Base-by-base conservation (phyloP, 2,113 vertebrate species). In the Tyrannus savana region DNA sequence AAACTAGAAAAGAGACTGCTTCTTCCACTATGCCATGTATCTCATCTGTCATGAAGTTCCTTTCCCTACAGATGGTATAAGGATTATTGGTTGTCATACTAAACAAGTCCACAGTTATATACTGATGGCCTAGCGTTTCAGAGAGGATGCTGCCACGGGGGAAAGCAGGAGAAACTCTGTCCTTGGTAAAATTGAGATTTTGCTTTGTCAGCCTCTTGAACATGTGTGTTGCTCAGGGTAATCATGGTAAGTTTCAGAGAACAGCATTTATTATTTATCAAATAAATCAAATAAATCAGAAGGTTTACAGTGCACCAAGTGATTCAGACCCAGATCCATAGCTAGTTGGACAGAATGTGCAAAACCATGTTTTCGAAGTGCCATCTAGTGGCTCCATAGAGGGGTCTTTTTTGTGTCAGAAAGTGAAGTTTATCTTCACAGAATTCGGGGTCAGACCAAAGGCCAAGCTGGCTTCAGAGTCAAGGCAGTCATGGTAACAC, bases 351-450 rank as follows among this genome's bases (percentile, higher is more conserved):
- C 30, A 16, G 13, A 58, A 44, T 4, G 42, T 8, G 16, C 19
- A 82, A 56, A 93, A 56, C 3, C 8, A 2, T 18, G 83, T 82
- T 86, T 92, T 72, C 19, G 47, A 91, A 93, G 90, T 95, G 96
- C 96, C 96, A 94, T 76, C 96, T 97, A 97, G 96, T 58, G 96
- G 96, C 53, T 64, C 16, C 27, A 1, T 14, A 5, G 1, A 3
- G 8, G 24, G 6, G 3, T 9, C 5, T 17, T 55, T 41, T 67
- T 27, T 30, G 4, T 35, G 11, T 39, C 1, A 3, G 58, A 77
- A 83, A 24, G 4, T 8, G 31, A 71, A 55, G 23, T 23, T 63
- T 6, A 16, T 14, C 23, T 77, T 6, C 5, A 22, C 0, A 1
- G 41, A 66, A 50, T 56, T 15, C 1, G 2, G 8, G 12, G 11